Evolutionary conservation across 2,797 vertebrate species (phyloP), one percentile per base, ranked within the genome.

Genomic region (Bradypus variegatus): DNA sequence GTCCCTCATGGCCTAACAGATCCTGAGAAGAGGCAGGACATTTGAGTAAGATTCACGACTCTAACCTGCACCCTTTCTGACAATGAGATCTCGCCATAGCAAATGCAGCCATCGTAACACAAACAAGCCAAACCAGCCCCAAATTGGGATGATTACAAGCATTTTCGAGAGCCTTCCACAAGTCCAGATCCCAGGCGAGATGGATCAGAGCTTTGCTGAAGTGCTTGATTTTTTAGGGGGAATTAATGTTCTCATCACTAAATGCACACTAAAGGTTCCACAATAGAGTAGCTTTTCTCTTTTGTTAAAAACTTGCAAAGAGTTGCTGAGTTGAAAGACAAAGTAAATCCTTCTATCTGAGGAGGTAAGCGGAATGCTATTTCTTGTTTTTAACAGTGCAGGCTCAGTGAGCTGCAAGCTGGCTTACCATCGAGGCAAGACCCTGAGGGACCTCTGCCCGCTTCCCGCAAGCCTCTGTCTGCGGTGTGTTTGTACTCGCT

Each of bases 401-500:
- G 95, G 94, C 94, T 90, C 78, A 70, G 96, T 9, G 88, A 95
- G 96, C 97, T 89, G 95, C 89, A 50, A 95, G 96, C 96, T 94
- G 94, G 94, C 96, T 97, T 95, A 93, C 96, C 91, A 93, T 95
- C 96, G 93, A 94, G 96, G 97, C 95, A 95, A 95, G 92, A 94
- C 98, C 98, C 98, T 97, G n/a, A 92, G 98, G 98, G 98, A 98
- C 96, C 90, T 89, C 94, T 95, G 85, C 96, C 97, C 95, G 96
- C 96, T 97, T 96, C 94, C 96, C 95, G 97, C 96, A 81, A 95
- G 97, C 75, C 97, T 97, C 96, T 96, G 96, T 96, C 94, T 93
- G 95, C 93, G 90, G 96, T 72, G 97, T 98, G 98, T 99, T 98
- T 98, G 98, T 98, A 98, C 97, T 97, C 97, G 98, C 98, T 98